These are phyloP conservation scores for Accipiter virgatus DNA, from an alignment of 2,113 vertebrate species.

Conservation along the genomic window DNA sequence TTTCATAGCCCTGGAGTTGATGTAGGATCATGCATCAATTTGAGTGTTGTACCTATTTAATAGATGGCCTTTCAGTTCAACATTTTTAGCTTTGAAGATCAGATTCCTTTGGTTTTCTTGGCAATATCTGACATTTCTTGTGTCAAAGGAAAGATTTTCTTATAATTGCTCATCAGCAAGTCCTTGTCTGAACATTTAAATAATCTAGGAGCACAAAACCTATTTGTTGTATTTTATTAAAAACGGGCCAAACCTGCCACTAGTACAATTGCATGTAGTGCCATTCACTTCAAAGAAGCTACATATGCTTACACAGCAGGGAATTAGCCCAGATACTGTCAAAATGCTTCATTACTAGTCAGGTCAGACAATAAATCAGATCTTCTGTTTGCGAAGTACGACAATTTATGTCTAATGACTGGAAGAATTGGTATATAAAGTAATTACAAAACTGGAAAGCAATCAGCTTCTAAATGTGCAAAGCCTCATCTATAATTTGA, in stretches of 20 bases:
- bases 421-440: conserved; percentile 11
- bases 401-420: conserved; percentile 14
- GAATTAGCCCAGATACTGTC: background rate
- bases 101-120: background rate
- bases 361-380: conserved; percentile 25
- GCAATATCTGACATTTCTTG: background rate
- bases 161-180: background rate
- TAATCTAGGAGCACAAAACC: background rate
- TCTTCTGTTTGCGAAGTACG: background rate
- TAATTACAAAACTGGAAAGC: conserved; percentile 28
- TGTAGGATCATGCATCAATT: background rate
- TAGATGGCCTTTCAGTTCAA: background rate
- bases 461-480: background rate
- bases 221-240: background rate
- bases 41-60: background rate
- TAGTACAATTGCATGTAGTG: background rate
- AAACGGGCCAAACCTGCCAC: background rate
- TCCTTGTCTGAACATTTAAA: background rate
- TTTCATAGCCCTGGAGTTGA: background rate
- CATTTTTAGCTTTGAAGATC: background rate
- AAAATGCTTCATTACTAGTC: conserved; percentile 32
- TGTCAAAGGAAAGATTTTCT: background rate
- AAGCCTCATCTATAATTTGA: background rate
- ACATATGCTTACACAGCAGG: conserved; percentile 7
- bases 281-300: background rate